Evolutionary conservation across 2,797 vertebrate genomes (phyloP), one percentile per base, ranked within the genome.

Genomic region (Diplodus puntazzo): DNA sequence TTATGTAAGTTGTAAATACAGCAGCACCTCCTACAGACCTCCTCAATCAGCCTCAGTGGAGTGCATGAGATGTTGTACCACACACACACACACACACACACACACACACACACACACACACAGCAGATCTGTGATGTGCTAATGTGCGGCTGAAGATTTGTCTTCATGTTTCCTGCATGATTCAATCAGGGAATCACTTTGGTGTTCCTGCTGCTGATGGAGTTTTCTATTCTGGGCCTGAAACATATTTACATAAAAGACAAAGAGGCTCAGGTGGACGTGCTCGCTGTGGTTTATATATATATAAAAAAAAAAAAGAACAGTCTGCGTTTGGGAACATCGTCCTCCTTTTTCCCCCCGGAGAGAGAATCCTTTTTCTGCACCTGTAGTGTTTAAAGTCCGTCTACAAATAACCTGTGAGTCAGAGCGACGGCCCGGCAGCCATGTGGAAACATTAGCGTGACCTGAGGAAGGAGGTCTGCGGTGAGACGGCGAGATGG

Each of bases 1-100:
- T 92, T 92, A 90, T 91, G 81, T 92, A 91, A 92, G 86, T 85
- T 89, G 57, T 82, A 79, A 75, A 81, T 71, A 77, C 79, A 72
- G 79, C 4, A n/a, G 43, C 43, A 23, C 91, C 89, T 88, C 89
- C 88, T 87, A 88, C 86, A 88, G 83, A 79, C 60, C 68, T 82
- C n/a, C 65, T 87, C 77, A 82, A 78, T 72, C 73, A 60, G 62
- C 60, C 80, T 68, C 62, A 63, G 61, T 30, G 43, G 58, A 53
- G 70, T 39, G 81, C 52, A 67, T 74, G 43, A 82, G 81, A 79
- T 70, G 73, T 54, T 43, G 73, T 45, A 45, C 43, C 13, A 45
- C 54, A 67, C 60, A 62, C 27, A 62, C n/a, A 45, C 43, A 45
- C 43, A 45, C 43, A 43, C 42, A 43, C 42, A 43, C 42, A 43